Evolutionary conservation across 1,140 invertebrate genomes (phyloP), one percentile per base, ranked within the genome.

Genomic region (Dolichoris vasculosae): DNA sequence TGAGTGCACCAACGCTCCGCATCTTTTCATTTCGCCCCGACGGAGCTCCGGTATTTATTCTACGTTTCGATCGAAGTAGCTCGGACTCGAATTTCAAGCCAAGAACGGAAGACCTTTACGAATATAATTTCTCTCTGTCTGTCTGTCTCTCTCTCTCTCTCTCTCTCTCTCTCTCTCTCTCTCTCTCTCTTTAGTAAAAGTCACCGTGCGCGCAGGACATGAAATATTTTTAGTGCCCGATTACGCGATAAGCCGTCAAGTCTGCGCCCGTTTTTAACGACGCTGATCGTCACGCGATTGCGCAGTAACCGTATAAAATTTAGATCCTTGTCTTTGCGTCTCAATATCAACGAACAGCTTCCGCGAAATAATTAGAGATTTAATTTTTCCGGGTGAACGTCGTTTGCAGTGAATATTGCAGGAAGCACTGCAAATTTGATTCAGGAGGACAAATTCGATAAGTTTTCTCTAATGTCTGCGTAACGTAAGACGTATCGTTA

Each of bases 21-120:
- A 20, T 59, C 51, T 38, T 40, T 51, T 63, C 51, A 59, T 63
- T 59, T 23, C 76, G 51, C 0, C 8, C 20, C 32, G n/a, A 20
- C 11, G 32, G 30, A 80, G 55, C 78, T 32, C 38, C 77, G 83
- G 46, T 85, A 75, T 80, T 85, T 73, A 73, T 71, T 23, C 77
- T 32, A 13, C 17, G 2, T 77, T 73, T 43, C n/a, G 59, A 79
- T 84, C 76, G 43, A 71, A 40, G n/a, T 13, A 1, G 4, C 30
- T n/a, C 17, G 43, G 67, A 48, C 83, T 63, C 67, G 67, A 59
- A 48, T 85, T 80, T 85, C 48, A 84, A 6, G 40, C 32, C 48
- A 48, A 13, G 43, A 46, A 13, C 43, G 43, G 43, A 46, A 46
- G 71, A 40, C 71, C 35, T 71, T n/a, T 38, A n/a, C 69, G 63